Base-by-base conservation (phyloP, 2,113 vertebrate genomes). In the Cheilinus undulatus region DNA sequence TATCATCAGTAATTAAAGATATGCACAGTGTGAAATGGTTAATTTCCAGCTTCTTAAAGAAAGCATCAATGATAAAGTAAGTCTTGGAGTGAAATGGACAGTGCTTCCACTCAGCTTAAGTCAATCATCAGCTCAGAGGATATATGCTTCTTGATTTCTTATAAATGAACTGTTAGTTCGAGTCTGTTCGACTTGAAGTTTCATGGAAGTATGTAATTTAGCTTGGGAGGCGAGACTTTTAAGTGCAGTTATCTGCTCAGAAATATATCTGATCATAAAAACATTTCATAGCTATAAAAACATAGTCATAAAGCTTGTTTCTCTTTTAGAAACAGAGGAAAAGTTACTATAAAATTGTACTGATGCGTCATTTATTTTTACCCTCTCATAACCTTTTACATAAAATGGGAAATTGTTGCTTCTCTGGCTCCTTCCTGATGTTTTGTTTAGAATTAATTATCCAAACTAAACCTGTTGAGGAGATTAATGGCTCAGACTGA, bases 21-120 rank as follows among this genome's bases (percentile, higher is more conserved):
- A 68, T 50, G 40, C 46, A 60, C 10, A 30, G 22, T 22, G 17
- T 20, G 6, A 69, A 61, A 20, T 69, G 43, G 15, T 67, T 74
- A 32, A 67, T 62, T 67, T 32, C 6, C 7, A 43, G 22, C 22
- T 38, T 49, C 30, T 8, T 30, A 40, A 32, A 52, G n/a, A 61
- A 64, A 28, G 10, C 50, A 42, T 54, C 20, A 36, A n/a, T 34
- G 30, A 45, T 38, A 2, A 27, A 54, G 60, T 42, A 26, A 36
- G 34, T 30, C 59, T 32, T 40, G 40, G 3, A 69, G 17, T 24
- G 59, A 65, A 17, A 2, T 19, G 28, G n/a, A 7, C 34, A 43
- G 3, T 13, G 59, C 22, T 26, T 30, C 36, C 14, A 17, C 1
- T 1, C 30, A 19, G 10, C 22, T 30, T 3, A 3, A 3, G 42